Conservation (phyloP, 1,140 invertebrate species). For the Drosophila lowei region DNA sequence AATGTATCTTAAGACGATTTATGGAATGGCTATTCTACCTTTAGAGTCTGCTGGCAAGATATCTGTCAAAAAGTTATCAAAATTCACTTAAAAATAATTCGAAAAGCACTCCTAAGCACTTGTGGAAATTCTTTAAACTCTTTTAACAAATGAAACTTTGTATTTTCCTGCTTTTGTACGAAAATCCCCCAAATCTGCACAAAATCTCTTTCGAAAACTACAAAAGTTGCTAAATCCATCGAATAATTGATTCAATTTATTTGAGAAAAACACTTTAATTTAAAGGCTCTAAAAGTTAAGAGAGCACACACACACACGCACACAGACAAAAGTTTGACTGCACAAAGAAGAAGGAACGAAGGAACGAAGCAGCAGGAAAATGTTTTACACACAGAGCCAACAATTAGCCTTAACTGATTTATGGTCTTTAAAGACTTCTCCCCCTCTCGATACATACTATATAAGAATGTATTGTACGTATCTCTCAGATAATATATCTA, state of each 20-base stretch:
- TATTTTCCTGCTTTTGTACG: too few relatives aligned
- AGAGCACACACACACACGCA: slow-evolving; percentile 12
- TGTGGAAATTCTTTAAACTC: too few relatives aligned
- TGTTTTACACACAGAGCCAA: slow-evolving; percentile 13
- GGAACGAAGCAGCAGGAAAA: neutral
- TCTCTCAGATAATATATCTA: slow-evolving; percentile 19
- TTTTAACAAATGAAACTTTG: too few relatives aligned
- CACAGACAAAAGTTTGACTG: slow-evolving; percentile 8
- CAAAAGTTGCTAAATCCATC: neutral
- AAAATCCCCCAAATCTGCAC: too few relatives aligned
- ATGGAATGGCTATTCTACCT: too few relatives aligned
- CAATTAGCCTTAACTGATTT: slow-evolving; percentile 53
- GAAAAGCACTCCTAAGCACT: too few relatives aligned
- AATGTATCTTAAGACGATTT: too few relatives aligned
- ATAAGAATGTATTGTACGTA: too few relatives aligned
- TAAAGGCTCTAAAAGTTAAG: slow-evolving; percentile 22
- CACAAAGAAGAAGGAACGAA: neutral
- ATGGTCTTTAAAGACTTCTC: slow-evolving; percentile 38
- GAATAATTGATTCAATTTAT: slow-evolving; percentile 37
- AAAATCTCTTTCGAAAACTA: too few relatives aligned
- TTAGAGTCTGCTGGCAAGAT: too few relatives aligned
- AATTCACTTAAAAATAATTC: too few relatives aligned
- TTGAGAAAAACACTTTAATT: slow-evolving; percentile 34
- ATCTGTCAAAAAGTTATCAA: too few relatives aligned
- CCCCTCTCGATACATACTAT: slow-evolving; percentile 10